These are phyloP conservation scores for Bombus superbus DNA, from an alignment of 1,140 invertebrate genomes.

Conservation along the genomic window DNA sequence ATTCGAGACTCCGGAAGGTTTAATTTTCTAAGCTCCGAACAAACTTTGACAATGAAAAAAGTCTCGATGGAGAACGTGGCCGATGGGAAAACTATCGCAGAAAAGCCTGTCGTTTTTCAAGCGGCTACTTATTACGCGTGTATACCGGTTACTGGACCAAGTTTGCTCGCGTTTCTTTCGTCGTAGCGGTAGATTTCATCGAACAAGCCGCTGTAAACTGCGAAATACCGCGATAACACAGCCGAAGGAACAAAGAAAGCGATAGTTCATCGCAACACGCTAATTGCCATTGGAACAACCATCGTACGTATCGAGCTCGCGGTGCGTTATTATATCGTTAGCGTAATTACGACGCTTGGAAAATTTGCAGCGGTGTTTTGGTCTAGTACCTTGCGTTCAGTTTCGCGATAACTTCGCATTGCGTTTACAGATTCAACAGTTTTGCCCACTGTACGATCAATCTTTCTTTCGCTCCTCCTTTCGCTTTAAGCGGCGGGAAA, in stretches of 20 bases:
- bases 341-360: background rate
- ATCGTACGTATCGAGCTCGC: background rate
- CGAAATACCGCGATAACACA: background rate
- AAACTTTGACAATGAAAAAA: background rate
- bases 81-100: background rate
- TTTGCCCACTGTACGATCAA: background rate
- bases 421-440: no score
- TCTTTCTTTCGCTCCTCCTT: background rate
- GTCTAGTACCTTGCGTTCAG: background rate
- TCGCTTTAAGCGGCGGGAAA: background rate
- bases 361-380: background rate
- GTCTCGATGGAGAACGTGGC: no score
- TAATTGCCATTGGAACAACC: background rate
- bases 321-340: background rate
- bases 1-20: background rate
- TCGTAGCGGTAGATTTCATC: background rate
- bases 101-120: background rate
- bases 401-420: background rate
- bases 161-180: conserved; percentile 2
- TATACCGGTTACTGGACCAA: conserved; percentile 2
- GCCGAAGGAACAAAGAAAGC: background rate
- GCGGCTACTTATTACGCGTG: background rate
- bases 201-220: background rate
- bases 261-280: background rate
- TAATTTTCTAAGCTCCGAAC: no score